phyloP scores from a whole-genome alignment of 2,113 vertebrate genomes.

The Oreocharis arfaki region DNA sequence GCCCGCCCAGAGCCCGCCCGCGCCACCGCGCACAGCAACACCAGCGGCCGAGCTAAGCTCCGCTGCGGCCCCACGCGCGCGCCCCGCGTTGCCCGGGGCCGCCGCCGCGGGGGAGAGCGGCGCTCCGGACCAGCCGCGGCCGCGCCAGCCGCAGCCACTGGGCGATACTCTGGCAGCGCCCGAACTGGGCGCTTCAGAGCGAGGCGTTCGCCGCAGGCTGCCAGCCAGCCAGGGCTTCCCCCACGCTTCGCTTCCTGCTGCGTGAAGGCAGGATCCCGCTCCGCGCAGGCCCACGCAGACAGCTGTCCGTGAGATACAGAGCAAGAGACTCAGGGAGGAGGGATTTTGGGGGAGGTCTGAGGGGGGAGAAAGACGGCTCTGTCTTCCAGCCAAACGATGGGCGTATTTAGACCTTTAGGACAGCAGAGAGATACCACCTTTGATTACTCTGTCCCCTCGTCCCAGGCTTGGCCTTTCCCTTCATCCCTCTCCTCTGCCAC shows the following conservation, averaged over 20 bases:
- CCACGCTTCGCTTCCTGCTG: not conserved
- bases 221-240: not conserved
- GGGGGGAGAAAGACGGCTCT: too few relatives aligned
- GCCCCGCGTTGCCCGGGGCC: too few relatives aligned
- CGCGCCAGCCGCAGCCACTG: not conserved
- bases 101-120: too few relatives aligned
- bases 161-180: too few relatives aligned
- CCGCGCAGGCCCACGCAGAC: too few relatives aligned
- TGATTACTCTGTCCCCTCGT: fast-evolving
- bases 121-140: too few relatives aligned
- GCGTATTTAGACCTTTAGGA: not conserved
- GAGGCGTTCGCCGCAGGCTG: not conserved
- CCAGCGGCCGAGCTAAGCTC: not conserved
- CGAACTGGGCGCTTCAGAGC: not conserved
- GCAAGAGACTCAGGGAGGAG: fast-evolving
- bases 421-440: fast-evolving
- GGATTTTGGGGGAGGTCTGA: not conserved
- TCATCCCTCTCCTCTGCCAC: not conserved
- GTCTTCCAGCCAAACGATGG: fast-evolving
- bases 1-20: not conserved
- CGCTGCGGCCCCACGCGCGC: too few relatives aligned
- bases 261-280: not conserved
- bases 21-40: too few relatives aligned
- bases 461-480: not conserved
- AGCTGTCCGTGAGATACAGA: fast-evolving